Evolutionary conservation across 2,797 vertebrate species (phyloP).

Genomic region (Enteromius treurensis): DNA sequence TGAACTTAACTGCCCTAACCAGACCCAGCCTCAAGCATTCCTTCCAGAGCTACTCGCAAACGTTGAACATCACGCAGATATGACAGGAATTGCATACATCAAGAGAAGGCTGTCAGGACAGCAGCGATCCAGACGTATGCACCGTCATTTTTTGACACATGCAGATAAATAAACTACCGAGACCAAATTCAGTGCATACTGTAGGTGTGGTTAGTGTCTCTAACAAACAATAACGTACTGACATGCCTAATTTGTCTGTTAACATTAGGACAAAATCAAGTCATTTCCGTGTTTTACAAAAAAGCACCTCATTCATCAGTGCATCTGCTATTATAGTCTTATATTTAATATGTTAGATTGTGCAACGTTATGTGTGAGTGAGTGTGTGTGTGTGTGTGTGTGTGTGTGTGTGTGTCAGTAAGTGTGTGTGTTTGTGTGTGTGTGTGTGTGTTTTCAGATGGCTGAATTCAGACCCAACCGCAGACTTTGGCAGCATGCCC

Average conservation of each 20-base stretch:
- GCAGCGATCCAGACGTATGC: background rate
- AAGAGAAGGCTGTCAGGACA: slow-evolving; percentile 31
- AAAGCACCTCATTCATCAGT: background rate
- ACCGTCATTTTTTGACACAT: background rate
- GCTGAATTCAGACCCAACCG: slow-evolving; percentile 65
- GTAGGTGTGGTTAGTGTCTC: background rate
- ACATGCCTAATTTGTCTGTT: background rate
- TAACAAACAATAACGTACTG: background rate
- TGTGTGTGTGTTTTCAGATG: slow-evolving; percentile 34
- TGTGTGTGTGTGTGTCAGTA: background rate
- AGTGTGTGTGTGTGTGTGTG: background rate
- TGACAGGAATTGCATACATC: slow-evolving; percentile 32
- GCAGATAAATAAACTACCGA: slow-evolving; percentile 1
- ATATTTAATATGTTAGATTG: background rate
- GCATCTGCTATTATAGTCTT: background rate
- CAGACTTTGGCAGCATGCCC: slow-evolving; percentile 66
- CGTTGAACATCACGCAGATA: slow-evolving; percentile 15
- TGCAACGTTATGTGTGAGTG: background rate
- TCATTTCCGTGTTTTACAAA: background rate
- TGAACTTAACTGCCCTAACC: slow-evolving; percentile 2
- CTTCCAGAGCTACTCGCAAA: background rate
- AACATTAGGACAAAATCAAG: background rate
- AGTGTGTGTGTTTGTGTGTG: background rate
- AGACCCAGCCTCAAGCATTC: slow-evolving; percentile 8
- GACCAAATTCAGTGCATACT: background rate